These are phyloP conservation scores for Micromesistius poutassou DNA, from an alignment of 2,797 vertebrate species.

Conservation along the genomic window DNA sequence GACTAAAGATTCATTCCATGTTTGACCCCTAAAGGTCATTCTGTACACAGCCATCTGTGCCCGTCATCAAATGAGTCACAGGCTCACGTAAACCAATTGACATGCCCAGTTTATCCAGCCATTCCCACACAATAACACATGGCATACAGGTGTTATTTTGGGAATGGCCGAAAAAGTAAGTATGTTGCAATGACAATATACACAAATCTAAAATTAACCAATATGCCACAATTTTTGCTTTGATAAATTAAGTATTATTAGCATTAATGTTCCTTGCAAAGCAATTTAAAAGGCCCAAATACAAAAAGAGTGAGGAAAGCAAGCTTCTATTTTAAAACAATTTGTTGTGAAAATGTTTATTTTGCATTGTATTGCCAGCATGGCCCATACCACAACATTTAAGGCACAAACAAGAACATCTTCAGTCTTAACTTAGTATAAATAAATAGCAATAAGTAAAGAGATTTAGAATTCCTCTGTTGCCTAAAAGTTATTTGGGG, in stretches of 20 bases:
- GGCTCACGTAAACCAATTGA: too few species aligned
- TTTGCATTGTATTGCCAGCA: not conserved
- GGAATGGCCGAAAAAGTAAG: too few species aligned
- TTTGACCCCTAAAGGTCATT: not conserved
- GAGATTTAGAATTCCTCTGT: not conserved
- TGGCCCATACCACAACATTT: not conserved
- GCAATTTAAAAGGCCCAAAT: not conserved
- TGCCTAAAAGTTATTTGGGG: not conserved
- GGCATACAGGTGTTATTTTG: too few species aligned
- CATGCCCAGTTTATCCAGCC: not conserved
- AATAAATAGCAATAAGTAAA: not conserved
- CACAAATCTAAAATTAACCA: not conserved
- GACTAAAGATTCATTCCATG: not conserved
- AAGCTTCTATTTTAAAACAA: not conserved
- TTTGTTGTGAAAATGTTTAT: not conserved
- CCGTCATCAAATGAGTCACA: too few species aligned
- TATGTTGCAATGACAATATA: not conserved
- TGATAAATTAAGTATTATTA: not conserved
- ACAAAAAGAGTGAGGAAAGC: not conserved
- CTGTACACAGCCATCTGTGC: not conserved
- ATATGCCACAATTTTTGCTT: not conserved
- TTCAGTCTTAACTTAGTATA: constrained; percentile 1
- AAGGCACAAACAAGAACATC: not conserved
- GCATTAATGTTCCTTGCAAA: not conserved
- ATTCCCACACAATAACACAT: constrained; percentile 3